These are phyloP conservation scores for Drosophila insularis DNA, from an alignment of 1,140 invertebrate species.

Conservation along the genomic window DNA sequence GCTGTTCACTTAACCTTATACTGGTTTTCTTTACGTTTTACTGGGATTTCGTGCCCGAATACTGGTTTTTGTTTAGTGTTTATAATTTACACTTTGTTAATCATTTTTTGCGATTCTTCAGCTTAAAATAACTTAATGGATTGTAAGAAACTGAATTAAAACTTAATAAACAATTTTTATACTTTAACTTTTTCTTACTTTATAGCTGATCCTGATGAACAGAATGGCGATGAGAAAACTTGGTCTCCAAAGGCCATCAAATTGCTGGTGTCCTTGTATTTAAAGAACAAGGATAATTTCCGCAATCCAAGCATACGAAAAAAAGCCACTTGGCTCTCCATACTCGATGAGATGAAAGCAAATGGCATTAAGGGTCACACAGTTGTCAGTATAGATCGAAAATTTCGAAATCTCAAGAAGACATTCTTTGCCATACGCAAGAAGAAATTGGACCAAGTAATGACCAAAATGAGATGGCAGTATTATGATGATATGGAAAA, in stretches of 20 bases:
- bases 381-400: background rate
- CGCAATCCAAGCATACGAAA: background rate
- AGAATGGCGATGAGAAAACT: background rate
- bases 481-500: slow-evolving; percentile 5
- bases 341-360: background rate
- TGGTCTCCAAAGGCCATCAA: background rate
- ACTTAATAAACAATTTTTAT: background rate
- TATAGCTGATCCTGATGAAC: background rate
- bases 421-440: background rate
- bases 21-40: too few relatives aligned
- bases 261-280: background rate
- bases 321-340: background rate
- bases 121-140: background rate
- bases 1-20: background rate
- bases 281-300: background rate
- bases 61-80: too few relatives aligned
- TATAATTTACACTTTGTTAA: too few relatives aligned
- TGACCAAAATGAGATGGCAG: background rate
- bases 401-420: slow-evolving; percentile 6
- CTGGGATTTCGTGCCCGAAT: too few relatives aligned
- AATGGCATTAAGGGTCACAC: background rate
- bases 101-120: too few relatives aligned
- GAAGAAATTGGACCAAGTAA: background rate
- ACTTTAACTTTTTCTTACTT: background rate
- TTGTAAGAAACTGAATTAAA: background rate